phyloP scores from a whole-genome alignment of 2,888 invertebrate species.

The Tachina grossa region DNA sequence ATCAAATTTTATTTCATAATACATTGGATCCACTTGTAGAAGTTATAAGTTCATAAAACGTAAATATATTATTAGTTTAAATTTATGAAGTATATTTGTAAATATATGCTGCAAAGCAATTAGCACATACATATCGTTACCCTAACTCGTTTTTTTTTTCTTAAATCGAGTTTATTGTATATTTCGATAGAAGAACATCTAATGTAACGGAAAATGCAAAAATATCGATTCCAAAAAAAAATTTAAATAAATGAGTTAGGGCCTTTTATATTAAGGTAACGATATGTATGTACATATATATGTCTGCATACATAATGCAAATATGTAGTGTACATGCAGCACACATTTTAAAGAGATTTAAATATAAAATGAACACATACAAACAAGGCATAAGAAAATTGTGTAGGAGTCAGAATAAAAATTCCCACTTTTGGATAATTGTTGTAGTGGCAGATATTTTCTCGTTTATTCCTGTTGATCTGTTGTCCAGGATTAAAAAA shows the following conservation, averaged over 20 bases:
- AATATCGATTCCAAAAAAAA: no score
- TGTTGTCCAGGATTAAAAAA: no score
- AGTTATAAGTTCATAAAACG: constrained; percentile 17
- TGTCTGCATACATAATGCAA: no score
- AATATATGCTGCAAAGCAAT: constrained; percentile 1
- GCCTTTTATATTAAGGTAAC: no score
- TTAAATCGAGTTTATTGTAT: no score
- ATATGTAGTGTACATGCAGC: not conserved
- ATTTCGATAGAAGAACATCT: no score
- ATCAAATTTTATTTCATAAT: not conserved
- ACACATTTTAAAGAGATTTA: not conserved
- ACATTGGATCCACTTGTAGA: not conserved
- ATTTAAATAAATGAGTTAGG: no score
- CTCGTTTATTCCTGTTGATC: no score
- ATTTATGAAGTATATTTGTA: not conserved
- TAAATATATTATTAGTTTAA: constrained; percentile 21
- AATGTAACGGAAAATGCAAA: no score
- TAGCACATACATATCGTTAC: not conserved
- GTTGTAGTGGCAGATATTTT: no score
- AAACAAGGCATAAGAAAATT: not conserved
- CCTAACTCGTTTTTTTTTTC: no score
- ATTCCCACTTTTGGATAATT: not conserved
- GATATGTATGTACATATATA: no score
- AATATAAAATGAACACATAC: not conserved
- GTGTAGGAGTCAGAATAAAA: not conserved